Evolutionary conservation across 1,140 invertebrate species (phyloP).

Genomic region (Trachelipus rathkii): DNA sequence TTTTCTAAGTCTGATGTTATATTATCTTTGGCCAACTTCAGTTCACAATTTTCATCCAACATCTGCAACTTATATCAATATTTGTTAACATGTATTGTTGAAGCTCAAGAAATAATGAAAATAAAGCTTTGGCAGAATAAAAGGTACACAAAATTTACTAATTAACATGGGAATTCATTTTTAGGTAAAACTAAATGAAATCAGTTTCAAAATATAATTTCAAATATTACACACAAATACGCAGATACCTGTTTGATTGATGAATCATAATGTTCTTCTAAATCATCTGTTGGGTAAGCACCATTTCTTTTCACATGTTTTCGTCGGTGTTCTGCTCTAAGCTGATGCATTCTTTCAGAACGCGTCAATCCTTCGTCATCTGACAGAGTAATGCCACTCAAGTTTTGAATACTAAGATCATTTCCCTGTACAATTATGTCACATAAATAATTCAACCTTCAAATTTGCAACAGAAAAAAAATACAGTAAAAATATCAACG

Average conservation of each 20-base stretch:
- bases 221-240: not conserved
- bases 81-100: too few relatives aligned
- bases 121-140: too few relatives aligned
- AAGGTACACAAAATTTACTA: too few relatives aligned
- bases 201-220: conserved; percentile 29
- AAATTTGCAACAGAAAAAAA: too few relatives aligned
- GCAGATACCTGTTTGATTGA: conserved; percentile 50
- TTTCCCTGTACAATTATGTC: too few relatives aligned
- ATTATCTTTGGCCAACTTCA: too few relatives aligned
- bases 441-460: too few relatives aligned
- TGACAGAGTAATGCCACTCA: not conserved
- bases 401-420: not conserved
- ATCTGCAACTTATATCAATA: too few relatives aligned
- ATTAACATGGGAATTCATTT: not conserved
- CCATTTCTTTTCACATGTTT: conserved; percentile 55
- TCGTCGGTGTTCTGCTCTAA: conserved; percentile 56
- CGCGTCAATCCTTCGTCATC: conserved; percentile 45
- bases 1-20: too few relatives aligned
- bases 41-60: too few relatives aligned
- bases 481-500: too few relatives aligned
- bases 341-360: conserved; percentile 56
- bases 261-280: conserved; percentile 55
- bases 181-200: not conserved
- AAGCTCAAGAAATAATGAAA: too few relatives aligned
- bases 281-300: conserved; percentile 52